These are phyloP conservation scores for Thalassaphorura encarpata DNA, from an alignment of 1,140 invertebrate genomes.

Conservation along the genomic window DNA sequence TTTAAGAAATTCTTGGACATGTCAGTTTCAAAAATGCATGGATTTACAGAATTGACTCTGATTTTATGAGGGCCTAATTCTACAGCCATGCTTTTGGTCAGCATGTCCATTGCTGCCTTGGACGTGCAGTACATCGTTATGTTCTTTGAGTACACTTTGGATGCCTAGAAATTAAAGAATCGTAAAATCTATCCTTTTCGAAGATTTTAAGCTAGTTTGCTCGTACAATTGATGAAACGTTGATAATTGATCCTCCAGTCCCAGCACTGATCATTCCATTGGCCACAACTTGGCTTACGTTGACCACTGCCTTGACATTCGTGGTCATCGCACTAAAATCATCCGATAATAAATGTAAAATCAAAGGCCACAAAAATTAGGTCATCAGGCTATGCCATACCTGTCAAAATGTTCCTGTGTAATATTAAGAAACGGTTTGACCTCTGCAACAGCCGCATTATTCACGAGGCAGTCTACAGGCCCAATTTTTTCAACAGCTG, in stretches of 20 bases:
- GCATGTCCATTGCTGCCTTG: slow-evolving; percentile 39
- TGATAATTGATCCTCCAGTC: slow-evolving; percentile 15
- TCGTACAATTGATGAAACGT: slow-evolving; percentile 20
- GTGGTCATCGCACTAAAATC: slow-evolving; percentile 12
- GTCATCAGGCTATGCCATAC: neutral
- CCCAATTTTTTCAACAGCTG: slow-evolving; percentile 21
- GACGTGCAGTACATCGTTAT: slow-evolving; percentile 38
- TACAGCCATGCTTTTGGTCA: slow-evolving; percentile 38
- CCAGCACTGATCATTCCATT: slow-evolving; percentile 14
- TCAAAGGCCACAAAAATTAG: too few relatives aligned
- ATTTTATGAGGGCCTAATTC: slow-evolving; percentile 38
- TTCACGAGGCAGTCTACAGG: slow-evolving; percentile 31
- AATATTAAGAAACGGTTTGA: slow-evolving; percentile 21
- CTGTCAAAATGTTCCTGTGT: slow-evolving; percentile 30
- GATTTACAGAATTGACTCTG: slow-evolving; percentile 37
- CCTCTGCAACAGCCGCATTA: slow-evolving; percentile 24
- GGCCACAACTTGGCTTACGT: slow-evolving; percentile 18
- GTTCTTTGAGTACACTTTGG: too few relatives aligned
- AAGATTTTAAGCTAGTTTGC: too few relatives aligned
- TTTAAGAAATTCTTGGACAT: too few relatives aligned
- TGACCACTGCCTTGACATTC: slow-evolving; percentile 21
- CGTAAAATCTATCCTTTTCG: too few relatives aligned
- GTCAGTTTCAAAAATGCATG: neutral
- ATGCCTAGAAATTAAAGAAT: too few relatives aligned
- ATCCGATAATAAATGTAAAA: too few relatives aligned